phyloP scores from a whole-genome alignment of 2,888 invertebrate genomes.

The Lasioglossum pauxillum region DNA sequence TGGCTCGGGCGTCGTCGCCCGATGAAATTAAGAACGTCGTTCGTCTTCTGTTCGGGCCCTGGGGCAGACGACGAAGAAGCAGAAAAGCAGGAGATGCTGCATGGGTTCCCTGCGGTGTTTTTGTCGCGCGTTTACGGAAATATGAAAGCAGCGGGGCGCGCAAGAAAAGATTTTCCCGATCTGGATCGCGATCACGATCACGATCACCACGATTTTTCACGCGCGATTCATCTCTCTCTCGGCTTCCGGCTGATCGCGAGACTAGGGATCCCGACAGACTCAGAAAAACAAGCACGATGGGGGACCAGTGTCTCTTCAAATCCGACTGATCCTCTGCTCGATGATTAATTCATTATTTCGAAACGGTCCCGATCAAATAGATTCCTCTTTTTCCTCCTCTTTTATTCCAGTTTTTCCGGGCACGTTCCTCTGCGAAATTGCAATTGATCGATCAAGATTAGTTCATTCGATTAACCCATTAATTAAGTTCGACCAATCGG shows the following conservation, averaged over 20 bases:
- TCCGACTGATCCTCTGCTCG: neutral
- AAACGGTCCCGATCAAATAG: neutral
- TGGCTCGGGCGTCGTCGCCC: constrained; percentile 69
- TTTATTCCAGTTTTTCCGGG: neutral
- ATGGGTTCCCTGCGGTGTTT: constrained; percentile 18
- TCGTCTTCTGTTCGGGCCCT: constrained; percentile 71
- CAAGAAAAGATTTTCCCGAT: neutral
- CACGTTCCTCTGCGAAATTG: neutral
- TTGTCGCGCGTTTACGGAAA: constrained; percentile 57
- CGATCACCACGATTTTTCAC: neutral
- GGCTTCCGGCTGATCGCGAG: constrained; percentile 3
- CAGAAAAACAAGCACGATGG: neutral
- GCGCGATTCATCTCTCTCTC: neutral
- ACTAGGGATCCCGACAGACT: neutral
- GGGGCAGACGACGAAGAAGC: neutral
- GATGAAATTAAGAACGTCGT: constrained; percentile 78
- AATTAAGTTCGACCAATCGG: neutral
- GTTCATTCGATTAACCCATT: neutral
- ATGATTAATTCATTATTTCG: constrained; percentile 14
- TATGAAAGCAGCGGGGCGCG: constrained; percentile 26
- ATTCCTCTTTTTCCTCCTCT: neutral
- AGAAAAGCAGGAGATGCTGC: neutral
- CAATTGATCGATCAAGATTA: neutral
- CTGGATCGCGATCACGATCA: constrained; percentile 1
- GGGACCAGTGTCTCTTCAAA: neutral